A percentile compares a stretch with the other conserved stretches of the same genome.
Conservation (phyloP, 2,797 vertebrate species). For the Microchirus variegatus region DNA sequence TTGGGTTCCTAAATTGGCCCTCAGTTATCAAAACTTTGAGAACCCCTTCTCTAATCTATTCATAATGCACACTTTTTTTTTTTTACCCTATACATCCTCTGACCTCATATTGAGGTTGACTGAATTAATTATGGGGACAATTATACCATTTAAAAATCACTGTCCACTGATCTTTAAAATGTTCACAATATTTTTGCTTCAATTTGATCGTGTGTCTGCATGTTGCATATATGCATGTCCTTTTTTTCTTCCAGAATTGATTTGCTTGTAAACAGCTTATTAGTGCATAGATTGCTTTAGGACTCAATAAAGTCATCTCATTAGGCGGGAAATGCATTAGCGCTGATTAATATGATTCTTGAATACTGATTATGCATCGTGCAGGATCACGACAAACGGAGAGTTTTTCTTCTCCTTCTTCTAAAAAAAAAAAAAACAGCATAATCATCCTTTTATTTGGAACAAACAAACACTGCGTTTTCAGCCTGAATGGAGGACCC, state of each 20-base stretch:
- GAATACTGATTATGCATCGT: constrained; percentile 67
- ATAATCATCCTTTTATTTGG: constrained; percentile 41
- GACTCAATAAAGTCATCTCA: constrained; percentile 73
- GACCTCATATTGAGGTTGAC: constrained; percentile 27
- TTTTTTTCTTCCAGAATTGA: constrained; percentile 69
- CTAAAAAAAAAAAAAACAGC: constrained; percentile 22
- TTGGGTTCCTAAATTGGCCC: too few relatives aligned
- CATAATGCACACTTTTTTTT: background rate
- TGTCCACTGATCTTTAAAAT: constrained; percentile 39
- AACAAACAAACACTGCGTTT: constrained; percentile 46
- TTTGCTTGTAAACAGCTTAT: constrained; percentile 78
- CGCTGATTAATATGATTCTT: constrained; percentile 65
- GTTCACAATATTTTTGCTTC: constrained; percentile 44
- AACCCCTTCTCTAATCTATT: too few relatives aligned
- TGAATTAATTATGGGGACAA: constrained; percentile 21
- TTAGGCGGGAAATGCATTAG: constrained; percentile 68
- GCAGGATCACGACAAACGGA: constrained; percentile 15
- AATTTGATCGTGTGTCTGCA: constrained; percentile 49
- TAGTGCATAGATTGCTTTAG: constrained; percentile 74
- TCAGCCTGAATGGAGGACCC: constrained; percentile 18
- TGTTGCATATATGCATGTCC: constrained; percentile 65
- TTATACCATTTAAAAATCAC: constrained; percentile 44
- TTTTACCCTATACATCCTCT: constrained; percentile 20
- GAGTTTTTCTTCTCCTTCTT: constrained; percentile 11
- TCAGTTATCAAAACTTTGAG: too few relatives aligned